Base-by-base conservation (phyloP, 2,888 invertebrate species). In the Pachliopta kotzebuea region DNA sequence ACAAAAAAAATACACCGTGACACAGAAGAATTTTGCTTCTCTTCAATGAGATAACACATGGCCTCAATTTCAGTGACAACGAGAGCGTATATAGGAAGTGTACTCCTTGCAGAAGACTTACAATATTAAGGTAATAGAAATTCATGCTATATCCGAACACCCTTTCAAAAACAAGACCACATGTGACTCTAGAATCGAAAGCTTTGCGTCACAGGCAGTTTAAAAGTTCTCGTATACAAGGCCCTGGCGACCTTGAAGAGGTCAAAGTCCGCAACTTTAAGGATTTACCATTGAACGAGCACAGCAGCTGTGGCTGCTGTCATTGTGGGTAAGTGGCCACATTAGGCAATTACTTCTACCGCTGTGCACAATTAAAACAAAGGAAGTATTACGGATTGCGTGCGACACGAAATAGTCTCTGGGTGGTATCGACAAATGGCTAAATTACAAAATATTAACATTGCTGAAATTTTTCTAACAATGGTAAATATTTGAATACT, bases 201-300 rank as follows among this genome's bases (percentile, higher is more conserved):
- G 49, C n/a, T 14, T 60, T 73, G 72, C 72, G 74, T 77, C n/a
- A 52, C 11, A 45, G 0, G n/a, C 45, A 37, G 78, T 74, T 75
- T 76, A 79, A 76, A 76, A 79, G 84, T 84, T 85, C 57, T 54
- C 84, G 82, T 72, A 74, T 76, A 86, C 83, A 83, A 80, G 77
- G 82, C 85, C 84, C 84, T 82, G 78, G 68, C 82, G 87, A 84
- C 89, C 89, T 89, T 89, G 88, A 70, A 69, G 81, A 87, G 89
- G 89, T 89, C 88, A 85, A 84, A 80, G 86, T 77, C 78, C 79
- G 76, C 69, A 74, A 72, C 72, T 75, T 72, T 79, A 88, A 86
- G 84, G 87, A 81, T 86, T 88, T 86, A 88, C 88, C 86, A 86
- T 78, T 73, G 71, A 76, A 68, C 77, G 71, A 73, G 72, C 62